phyloP scores from a whole-genome alignment of 2,888 invertebrate species.

The Notodonta ziczac region DNA sequence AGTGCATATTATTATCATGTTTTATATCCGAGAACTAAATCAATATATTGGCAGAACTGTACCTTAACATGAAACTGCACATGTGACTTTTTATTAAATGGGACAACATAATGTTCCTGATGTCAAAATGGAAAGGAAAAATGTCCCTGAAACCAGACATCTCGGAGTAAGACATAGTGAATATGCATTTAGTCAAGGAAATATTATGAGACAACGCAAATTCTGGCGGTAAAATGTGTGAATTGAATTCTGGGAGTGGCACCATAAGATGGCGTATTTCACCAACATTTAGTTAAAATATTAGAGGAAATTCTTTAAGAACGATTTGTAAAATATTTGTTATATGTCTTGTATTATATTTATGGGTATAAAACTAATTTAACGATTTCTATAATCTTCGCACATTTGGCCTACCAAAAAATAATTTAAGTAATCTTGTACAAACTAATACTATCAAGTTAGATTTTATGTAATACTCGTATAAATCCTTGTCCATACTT shows the following conservation, averaged over 20 bases:
- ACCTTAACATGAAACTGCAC: too few relatives aligned
- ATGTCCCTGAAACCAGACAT: neutral
- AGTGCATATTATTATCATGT: too few relatives aligned
- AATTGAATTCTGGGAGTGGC: neutral
- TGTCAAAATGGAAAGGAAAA: neutral
- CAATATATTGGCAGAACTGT: too few relatives aligned
- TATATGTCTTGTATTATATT: too few relatives aligned
- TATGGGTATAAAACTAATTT: too few relatives aligned
- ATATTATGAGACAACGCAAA: neutral
- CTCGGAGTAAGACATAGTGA: neutral
- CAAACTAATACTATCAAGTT: neutral
- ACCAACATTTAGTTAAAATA: neutral
- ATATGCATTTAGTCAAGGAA: neutral
- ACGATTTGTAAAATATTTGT: too few relatives aligned
- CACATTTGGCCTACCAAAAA: neutral
- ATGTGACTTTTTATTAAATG: neutral
- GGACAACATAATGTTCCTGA: neutral
- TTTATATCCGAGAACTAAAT: too few relatives aligned
- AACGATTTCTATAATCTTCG: too few relatives aligned
- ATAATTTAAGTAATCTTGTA: neutral
- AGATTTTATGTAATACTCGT: slow-evolving; percentile 23
- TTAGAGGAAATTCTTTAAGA: too few relatives aligned
- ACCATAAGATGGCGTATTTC: neutral
- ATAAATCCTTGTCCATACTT: slow-evolving; percentile 38
- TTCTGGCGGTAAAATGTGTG: neutral